Conservation (phyloP, 2,797 vertebrate genomes). For the Orientallactaga sibirica region DNA sequence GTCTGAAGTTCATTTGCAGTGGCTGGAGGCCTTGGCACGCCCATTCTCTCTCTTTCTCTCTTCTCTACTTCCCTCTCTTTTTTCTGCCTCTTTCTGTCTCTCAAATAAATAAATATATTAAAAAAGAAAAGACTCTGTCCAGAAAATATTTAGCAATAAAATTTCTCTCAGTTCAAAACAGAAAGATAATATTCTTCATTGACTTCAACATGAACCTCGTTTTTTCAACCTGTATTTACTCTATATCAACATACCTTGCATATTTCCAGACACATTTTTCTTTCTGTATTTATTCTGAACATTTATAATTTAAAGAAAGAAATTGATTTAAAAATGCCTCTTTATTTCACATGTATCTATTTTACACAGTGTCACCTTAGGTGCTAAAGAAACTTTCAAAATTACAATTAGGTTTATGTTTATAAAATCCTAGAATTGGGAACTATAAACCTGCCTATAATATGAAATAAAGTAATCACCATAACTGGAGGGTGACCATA, state of each 20-base stretch:
- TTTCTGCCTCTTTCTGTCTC: too few species aligned
- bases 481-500: background rate
- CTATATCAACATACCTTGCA: background rate
- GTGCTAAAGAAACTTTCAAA: background rate
- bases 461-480: slow-evolving; percentile 27
- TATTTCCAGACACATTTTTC: background rate
- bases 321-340: background rate
- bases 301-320: background rate
- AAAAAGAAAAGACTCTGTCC: background rate
- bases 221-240: background rate
- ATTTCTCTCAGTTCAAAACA: background rate
- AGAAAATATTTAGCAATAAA: background rate
- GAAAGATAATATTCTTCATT: background rate
- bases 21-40: too few species aligned
- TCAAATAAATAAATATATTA: too few species aligned
- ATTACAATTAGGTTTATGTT: background rate
- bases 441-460: background rate
- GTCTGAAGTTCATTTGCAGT: too few species aligned
- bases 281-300: background rate
- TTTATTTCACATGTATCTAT: background rate
- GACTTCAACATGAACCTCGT: background rate
- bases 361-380: background rate
- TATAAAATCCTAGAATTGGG: background rate
- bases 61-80: too few species aligned
- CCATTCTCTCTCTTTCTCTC: too few species aligned